Percentiles rank a stretch among this genome's conserved stretches.
Conservation (phyloP, 2,797 vertebrate genomes). For the Melopsittacus undulatus region DNA sequence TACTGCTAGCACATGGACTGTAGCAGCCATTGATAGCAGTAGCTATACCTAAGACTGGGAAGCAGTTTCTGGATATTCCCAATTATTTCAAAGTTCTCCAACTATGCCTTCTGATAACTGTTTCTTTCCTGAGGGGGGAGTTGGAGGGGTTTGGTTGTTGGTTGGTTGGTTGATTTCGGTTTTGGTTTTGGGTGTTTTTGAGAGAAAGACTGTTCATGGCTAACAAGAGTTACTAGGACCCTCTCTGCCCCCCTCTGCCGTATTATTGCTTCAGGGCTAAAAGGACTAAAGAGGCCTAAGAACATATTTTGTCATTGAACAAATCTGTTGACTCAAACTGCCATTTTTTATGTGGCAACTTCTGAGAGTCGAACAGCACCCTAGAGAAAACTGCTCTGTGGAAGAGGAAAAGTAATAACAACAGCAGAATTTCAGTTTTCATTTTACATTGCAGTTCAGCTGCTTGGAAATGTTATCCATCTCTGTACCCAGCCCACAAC, state of each 20-base stretch:
- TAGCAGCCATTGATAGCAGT: not conserved
- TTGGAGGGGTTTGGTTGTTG: too few relatives aligned
- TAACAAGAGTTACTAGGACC: not conserved
- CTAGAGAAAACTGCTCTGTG: slow-evolving; percentile 33
- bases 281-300: not conserved
- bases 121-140: too few relatives aligned
- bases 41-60: not conserved
- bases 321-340: slow-evolving; percentile 47
- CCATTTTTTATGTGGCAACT: not conserved
- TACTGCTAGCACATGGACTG: not conserved
- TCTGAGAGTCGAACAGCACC: not conserved
- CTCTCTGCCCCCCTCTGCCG: not conserved
- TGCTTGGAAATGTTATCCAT: not conserved
- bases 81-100: not conserved
- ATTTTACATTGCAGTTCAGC: not conserved
- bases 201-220: not conserved
- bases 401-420: slow-evolving; percentile 29
- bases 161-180: too few relatives aligned
- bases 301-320: slow-evolving; percentile 39
- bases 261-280: slow-evolving; percentile 23
- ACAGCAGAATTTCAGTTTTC: slow-evolving; percentile 22
- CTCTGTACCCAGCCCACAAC: not conserved
- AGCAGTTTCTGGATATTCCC: not conserved
- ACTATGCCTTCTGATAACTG: not conserved
- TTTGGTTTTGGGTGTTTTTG: not conserved